Base-by-base conservation (phyloP, 2,797 vertebrate genomes). In the Melanotaenia maccullochi region DNA sequence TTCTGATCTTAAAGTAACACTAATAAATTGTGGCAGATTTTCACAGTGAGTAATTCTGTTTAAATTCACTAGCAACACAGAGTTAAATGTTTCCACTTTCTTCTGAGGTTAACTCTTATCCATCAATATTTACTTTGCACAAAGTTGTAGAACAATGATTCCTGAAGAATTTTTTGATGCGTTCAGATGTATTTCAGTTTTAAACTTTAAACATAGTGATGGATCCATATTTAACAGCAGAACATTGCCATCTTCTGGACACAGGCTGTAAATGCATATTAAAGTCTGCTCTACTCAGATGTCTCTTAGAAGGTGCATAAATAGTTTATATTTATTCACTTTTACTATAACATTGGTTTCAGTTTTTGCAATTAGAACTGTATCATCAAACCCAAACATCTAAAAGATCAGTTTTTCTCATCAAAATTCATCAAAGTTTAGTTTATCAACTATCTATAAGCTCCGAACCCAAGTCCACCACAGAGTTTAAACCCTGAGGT, bases 181-280 rank as follows among this genome's bases (percentile, higher is more conserved):
- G 5, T 0, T 32, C 0, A 16, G 28, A 1, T 9, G 42, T n/a
- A 12, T 51, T 51, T 24, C 8, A 24, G 3, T 28, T 25, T 28
- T 28, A 28, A 28, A 28, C 28, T 28, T 28, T 28, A 28, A 28
- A 28, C 28, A 3, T 28, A 3, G 5, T 55, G 14, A 28, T 16
- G 1, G 13, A 25, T 3, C 14, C 7, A 32, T 22, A 20, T 58
- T 58, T 11, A 13, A 13, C 57, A 59, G 35, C 35, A 38, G 57
- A 13, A 22, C 33, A n/a, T 65, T n/a, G 20, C 64, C 64, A 66
- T 42, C 64, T 56, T 30, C 64, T 42, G 64, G 40, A 4, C 52
- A 14, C 64, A 56, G 18, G 3, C 36, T 40, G 51, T 9, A 66
- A 56, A 35, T 42, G 24, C 58, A 60, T 5, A 2, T 36, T 12